Base-by-base conservation (phyloP, 2,888 invertebrate species). In the Drosophila mayaguana region DNA sequence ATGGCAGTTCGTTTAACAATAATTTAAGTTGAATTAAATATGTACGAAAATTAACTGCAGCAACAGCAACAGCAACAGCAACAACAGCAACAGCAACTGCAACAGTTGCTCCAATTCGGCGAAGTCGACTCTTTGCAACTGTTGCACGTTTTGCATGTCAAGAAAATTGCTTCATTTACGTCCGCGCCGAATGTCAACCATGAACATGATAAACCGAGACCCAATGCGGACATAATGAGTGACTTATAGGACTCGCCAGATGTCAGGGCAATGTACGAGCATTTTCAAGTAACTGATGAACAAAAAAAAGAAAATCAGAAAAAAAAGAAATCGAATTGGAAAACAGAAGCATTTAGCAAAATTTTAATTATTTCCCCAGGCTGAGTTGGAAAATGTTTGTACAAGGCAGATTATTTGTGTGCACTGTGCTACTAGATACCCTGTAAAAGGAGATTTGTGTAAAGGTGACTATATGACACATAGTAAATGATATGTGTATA, bases 91-190 rank as follows among this genome's bases (percentile, higher is more conserved):
- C 48, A 50, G 28, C 48, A 73, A 50, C 57, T 55, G 56, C 48
- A 73, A 50, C 57, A 42, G 56, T 73, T 82, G 69, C 70, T 68
- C 62, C 72, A 72, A 73, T 71, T 78, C 74, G 60, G 25, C 53
- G 72, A 63, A 60, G 50, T 65, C 59, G 59, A 63, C 50, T 64
- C 74, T 80, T 65, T 72, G 88, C 83, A 83, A 84, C 84, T 83
- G 87, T 86, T 84, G 86, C 86, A 86, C 89, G 86, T 89, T 86
- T 86, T 86, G 89, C 83, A 85, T 86, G 86, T 86, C 89, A 75
- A 71, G 83, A 88, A 89, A 86, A 86, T 89, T 86, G 86, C 86
- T 86, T 86, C 86, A 86, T 89, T 89, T 86, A 80, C 84, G 86
- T 86, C 85, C 72, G 72, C 80, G 75, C 78, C 85, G 88, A 87